Base-by-base conservation (phyloP, 2,113 vertebrate species). In the Copsychus sechellarum region DNA sequence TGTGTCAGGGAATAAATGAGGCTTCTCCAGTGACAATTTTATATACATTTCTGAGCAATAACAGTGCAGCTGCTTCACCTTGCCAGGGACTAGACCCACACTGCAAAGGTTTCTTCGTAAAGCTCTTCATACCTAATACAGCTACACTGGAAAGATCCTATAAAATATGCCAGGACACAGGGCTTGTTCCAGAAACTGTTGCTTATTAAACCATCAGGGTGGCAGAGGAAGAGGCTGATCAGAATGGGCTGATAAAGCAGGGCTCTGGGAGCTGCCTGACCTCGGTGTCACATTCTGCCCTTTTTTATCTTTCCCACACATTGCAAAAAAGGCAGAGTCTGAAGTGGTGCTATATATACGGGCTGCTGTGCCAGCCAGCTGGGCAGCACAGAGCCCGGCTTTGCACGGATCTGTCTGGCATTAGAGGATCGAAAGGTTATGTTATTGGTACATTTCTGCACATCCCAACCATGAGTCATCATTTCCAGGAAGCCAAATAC, bases 281-380 rank as follows among this genome's bases (percentile, higher is more conserved):
- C 98, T 97, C 96, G 61, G 90, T 97, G 98, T 98, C 94, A 84
- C 72, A n/a, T 93, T 92, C 97, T 97, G 94, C 94, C 98, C 96
- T 47, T 85, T 97, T 98, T 98, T 98, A 96, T 98, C 97, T 98
- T 99, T 99, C 98, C 98, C 98, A 99, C 98, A 98, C 98, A 97
- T 95, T 97, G 96, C 95, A 96, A 94, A 51, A 96, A 96, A 97
- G 97, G 97, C 72, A 15, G 14, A 96, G 95, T 86, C 97, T 96
- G 94, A 96, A 98, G 96, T 83, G 94, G 58, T 98, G 86, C 98
- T 97, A 94, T 97, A 97, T 97, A 97, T 98, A 96, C 6, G 8
- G 86, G 67, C 82, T 34, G 42, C 88, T 86, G 88, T 88, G 81
- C 92, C 95, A 94, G 88, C 91, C 76, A 79, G 89, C 91, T 70